These are phyloP conservation scores for Mustela lutreola DNA, from an alignment of 2,113 vertebrate genomes.

Conservation along the genomic window DNA sequence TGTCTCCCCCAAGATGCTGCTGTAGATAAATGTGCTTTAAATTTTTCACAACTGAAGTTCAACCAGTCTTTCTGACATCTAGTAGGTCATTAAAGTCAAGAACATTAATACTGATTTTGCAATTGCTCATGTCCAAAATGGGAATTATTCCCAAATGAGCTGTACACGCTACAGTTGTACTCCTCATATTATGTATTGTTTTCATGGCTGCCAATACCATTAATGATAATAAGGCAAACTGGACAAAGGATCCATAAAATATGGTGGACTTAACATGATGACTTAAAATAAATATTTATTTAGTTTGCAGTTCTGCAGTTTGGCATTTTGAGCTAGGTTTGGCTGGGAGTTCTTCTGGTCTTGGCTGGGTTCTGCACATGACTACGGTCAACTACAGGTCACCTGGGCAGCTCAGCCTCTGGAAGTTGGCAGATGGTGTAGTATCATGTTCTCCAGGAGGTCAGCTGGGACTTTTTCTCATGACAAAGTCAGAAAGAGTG, in stretches of 20 bases:
- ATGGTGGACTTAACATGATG: not conserved
- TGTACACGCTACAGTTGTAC: not conserved
- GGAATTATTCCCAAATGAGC: not conserved
- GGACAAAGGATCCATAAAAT: not conserved
- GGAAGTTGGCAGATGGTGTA: too few species aligned
- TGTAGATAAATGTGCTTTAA: not conserved
- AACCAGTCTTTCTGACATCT: not conserved
- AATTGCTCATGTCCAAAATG: not conserved
- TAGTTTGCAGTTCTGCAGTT: not conserved
- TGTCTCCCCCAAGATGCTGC: not conserved
- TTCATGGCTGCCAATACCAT: not conserved
- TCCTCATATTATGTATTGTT: not conserved
- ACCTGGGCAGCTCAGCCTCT: not conserved
- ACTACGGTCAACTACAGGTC: not conserved
- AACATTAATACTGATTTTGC: not conserved
- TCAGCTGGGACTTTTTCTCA: not conserved
- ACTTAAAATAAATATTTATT: constrained; percentile 22
- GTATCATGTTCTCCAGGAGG: not conserved
- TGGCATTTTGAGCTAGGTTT: not conserved
- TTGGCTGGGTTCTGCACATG: not conserved
- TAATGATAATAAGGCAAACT: not conserved
- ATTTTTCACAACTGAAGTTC: not conserved
- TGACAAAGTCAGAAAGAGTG: not conserved
- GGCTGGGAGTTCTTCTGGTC: not conserved
- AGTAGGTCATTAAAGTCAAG: not conserved